phyloP scores from a whole-genome alignment of 2,113 vertebrate species.

The Anhinga rufa region DNA sequence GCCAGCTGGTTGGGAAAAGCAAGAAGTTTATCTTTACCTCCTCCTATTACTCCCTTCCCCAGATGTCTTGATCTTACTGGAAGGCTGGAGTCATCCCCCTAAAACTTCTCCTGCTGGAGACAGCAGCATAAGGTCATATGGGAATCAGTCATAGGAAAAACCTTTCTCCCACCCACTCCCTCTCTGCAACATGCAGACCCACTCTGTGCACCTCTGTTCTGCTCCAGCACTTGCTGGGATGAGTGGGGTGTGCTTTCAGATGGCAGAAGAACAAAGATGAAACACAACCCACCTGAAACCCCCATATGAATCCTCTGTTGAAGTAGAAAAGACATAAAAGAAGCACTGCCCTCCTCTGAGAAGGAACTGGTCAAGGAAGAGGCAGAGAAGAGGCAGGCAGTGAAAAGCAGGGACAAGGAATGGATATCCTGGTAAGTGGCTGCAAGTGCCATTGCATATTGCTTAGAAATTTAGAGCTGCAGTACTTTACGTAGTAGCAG shows the following conservation, averaged over 20 bases:
- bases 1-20: neutral
- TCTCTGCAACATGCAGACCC: neutral
- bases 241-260: neutral
- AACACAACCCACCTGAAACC: neutral
- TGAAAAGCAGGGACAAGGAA: neutral
- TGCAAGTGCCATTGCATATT: neutral
- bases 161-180: neutral
- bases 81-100: neutral
- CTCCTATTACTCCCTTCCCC: neutral
- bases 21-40: neutral
- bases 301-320: neutral
- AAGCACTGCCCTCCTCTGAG: neutral
- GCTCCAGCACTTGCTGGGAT: neutral
- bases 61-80: neutral
- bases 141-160: neutral
- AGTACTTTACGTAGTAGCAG: neutral
- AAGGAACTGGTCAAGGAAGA: neutral
- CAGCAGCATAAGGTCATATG: neutral
- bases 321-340: neutral
- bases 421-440: neutral
- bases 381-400: neutral
- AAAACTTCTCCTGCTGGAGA: neutral
- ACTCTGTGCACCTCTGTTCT: neutral
- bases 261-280: neutral
- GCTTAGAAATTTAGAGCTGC: neutral